Evolutionary conservation across 1,140 invertebrate genomes (phyloP), one percentile per base, ranked within the genome.

Genomic region (Cardiocondyla obscurior): DNA sequence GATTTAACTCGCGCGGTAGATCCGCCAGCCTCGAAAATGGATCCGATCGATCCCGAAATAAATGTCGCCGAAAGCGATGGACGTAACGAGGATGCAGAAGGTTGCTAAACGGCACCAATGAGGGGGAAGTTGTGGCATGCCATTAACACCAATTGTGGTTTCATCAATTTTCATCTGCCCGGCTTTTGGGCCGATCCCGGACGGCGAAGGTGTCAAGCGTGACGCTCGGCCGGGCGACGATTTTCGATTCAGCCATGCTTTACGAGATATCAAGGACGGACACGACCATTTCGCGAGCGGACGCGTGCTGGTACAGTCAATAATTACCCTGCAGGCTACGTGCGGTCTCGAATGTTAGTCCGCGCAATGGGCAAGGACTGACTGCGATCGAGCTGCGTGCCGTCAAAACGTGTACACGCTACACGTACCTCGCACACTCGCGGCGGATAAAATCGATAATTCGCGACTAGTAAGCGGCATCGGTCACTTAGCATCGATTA

Each of bases 71-170:
- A 60, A 22, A 46, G n/a, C 67, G 67, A 33, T 33, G 3, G 4
- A 51, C 44, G 46, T 87, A 88, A 87, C 85, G 58, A 88, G 88
- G 87, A 87, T 87, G 69, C 88, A 83, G 79, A 88, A 77, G 82
- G 22, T 81, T 73, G 69, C 44, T 69, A 44, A 53, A 53, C 49
- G 70, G 51, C 44, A 60, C 16, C 87, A 73, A 65, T 67, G 69
- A 81, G 86, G 73, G 86, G 73, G 73, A 79, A 65, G 19, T 69
- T 62, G 55, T 46, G 55, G 82, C 30, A 25, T 25, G 70, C 79
- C 85, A 89, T 89, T 88, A 89, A 86, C 82, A 81, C 85, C 88
- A 89, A 89, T 89, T 88, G 87, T 86, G 64, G 81, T 88, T 88
- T 89, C 88, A 89, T 88, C 88, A 88, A 89, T 89, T 88, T 82